phyloP scores from a whole-genome alignment of 2,113 vertebrate genomes.

The Nothocercus julius region DNA sequence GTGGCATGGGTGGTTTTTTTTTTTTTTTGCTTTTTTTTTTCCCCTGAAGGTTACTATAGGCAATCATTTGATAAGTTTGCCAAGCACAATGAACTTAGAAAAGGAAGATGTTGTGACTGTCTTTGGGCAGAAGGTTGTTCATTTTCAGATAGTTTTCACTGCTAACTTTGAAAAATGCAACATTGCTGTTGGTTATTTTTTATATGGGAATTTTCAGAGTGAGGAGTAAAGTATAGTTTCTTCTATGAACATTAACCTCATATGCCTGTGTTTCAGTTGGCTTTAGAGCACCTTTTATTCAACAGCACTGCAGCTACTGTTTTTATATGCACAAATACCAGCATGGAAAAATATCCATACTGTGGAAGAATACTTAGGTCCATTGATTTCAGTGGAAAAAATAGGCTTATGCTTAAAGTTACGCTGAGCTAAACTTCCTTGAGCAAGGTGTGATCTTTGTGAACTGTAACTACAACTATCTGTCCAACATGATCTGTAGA shows the following conservation, averaged over 20 bases:
- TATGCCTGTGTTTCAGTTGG: background rate
- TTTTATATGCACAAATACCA: background rate
- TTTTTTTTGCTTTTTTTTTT: too few relatives aligned
- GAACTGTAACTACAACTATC: background rate
- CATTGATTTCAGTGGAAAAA: background rate
- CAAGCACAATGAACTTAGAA: background rate
- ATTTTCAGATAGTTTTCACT: background rate
- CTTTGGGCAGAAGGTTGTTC: background rate
- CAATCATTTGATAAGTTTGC: background rate
- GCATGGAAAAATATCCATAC: background rate
- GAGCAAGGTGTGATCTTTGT: background rate
- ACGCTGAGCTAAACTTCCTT: background rate
- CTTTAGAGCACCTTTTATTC: background rate
- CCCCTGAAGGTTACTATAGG: background rate
- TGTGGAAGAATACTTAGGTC: background rate
- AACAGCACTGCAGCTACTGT: background rate
- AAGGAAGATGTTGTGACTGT: background rate
- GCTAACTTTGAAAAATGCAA: background rate
- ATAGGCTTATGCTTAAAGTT: background rate
- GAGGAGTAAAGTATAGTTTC: background rate
- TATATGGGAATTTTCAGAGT: background rate
- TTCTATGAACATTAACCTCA: background rate
- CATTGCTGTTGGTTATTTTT: background rate
- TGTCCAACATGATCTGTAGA: background rate
- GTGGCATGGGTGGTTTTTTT: too few relatives aligned